Evolutionary conservation across 2,113 vertebrate genomes (phyloP), one percentile per base, ranked within the genome.

Genomic region (Silurus glanis): DNA sequence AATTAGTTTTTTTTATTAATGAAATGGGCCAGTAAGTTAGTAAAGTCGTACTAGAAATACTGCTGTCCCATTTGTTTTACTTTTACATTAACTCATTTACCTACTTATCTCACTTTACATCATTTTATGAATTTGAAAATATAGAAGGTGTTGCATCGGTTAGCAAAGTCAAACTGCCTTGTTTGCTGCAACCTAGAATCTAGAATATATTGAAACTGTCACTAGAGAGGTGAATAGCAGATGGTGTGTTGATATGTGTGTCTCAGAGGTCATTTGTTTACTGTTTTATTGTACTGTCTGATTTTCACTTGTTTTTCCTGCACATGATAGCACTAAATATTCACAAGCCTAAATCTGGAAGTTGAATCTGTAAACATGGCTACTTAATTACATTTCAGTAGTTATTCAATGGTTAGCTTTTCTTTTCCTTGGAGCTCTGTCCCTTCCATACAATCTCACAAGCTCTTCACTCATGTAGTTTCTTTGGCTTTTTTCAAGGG

Each of bases 221-320:
- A 75, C 80, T 55, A 67, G 67, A 58, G 81, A 87, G 47, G 51
- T 67, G 51, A 83, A 64, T 23, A 87, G 83, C 86, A 87, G 86
- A 83, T 87, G 86, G 72, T 79, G 62, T 82, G 12, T 76, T 69
- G 69, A 59, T 53, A 51, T 9, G 25, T 51, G 80, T 53, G 19
- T 37, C 76, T 58, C 76, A 28, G 55, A 58, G 55, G 76, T 79
- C 76, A 58, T 79, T 79, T 79, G 53, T 79, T 79, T 79, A 79
- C 25, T 19, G 2, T 58, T 79, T 55, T 58, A 55, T 58, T 79
- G 25, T 17, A 37, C 76, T 58, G 53, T 16, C 53, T 17, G 53
- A 28, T 79, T 56, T 56, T 23, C 12, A 79, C 51, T 14, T 79
- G 53, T 53, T 56, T 79, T 56, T 58, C n/a, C 58, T 55, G 8